Evolutionary conservation across 2,797 vertebrate species (phyloP), one percentile per base, ranked within the genome.

Genomic region (Esox lucius): DNA sequence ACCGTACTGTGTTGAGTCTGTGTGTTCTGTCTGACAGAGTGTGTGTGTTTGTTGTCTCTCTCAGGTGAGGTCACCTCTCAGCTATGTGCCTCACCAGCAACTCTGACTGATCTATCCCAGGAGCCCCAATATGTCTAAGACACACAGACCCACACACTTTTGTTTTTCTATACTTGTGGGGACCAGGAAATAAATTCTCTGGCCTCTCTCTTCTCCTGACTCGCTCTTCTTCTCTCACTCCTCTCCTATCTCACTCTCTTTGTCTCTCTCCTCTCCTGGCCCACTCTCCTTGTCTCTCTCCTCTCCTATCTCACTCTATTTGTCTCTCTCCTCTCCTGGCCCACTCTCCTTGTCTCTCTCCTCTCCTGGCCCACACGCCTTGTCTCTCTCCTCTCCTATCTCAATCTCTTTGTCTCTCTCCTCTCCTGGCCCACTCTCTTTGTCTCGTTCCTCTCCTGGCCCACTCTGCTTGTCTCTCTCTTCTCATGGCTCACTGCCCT

Each of bases 1-100:
- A 71, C 83, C 68, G 68, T 73, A 83, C 81, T 85, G 75, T 76
- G 71, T 80, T 66, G 66, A 68, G 85, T 85, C 78, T 81, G 84
- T 48, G 42, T 48, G 39, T 48, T n/a, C 13, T 26, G 39, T 69
- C 39, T 48, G 67, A 46, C 67, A n/a, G 67, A 13, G 35, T 11
- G 42, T 7, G 42, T 7, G 2, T 33, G 33, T 33, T 33, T 5
- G 33, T 33, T 33, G 35, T 39, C 35, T 73, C 85, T 73, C 84
- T 72, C 83, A 89, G 86, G 86, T 91, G 87, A 90, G 85, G 86
- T 91, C 90, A 92, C 70, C 83, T 70, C 85, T 91, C 75, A 90
- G 77, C 82, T 89, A 91, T 90, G 86, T 9, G 39, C 70, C 82
- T 82, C 82, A 81, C 79, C 80, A 88, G 85, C 77, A 88, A 77